phyloP scores from a whole-genome alignment of 1,140 invertebrate genomes.

The Drosophila burlai region DNA sequence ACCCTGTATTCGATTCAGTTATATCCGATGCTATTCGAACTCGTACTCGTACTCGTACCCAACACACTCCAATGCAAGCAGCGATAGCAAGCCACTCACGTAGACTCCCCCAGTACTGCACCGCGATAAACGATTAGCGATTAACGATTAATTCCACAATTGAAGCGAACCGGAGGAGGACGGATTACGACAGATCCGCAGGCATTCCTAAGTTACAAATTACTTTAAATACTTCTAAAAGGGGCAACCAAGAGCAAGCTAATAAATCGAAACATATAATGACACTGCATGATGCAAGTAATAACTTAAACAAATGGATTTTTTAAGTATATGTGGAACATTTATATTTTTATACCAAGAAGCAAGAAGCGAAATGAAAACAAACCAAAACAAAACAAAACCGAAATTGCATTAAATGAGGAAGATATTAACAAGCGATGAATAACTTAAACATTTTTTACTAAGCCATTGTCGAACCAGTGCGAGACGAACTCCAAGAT shows the following conservation, averaged over 20 bases:
- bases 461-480: conserved; percentile 47
- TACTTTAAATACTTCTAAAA: conserved; percentile 48
- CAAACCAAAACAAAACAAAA: conserved; percentile 54
- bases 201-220: conserved; percentile 59
- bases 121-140: conserved; percentile 26
- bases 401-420: conserved; percentile 43
- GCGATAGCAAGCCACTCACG: conserved; percentile 71
- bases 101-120: conserved; percentile 59
- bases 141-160: conserved; percentile 30
- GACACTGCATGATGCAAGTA: conserved; percentile 46
- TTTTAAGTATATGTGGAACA: conserved; percentile 81
- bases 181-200: conserved; percentile 19
- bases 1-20: conserved; percentile 44
- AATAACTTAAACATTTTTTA: conserved; percentile 72
- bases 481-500: conserved; percentile 61
- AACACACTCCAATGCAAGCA: conserved; percentile 66
- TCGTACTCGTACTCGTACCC: conserved; percentile 16
- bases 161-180: conserved; percentile 24
- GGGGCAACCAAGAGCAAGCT: conserved; percentile 28
- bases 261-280: conserved; percentile 37
- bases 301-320: conserved; percentile 65
- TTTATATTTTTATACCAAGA: conserved; percentile 84
- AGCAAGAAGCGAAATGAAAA: conserved; percentile 73
- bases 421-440: conserved; percentile 37
- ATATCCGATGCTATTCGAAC: conserved; percentile 39